phyloP scores from a whole-genome alignment of 2,797 vertebrate genomes.

The Pelodytes ibericus region DNA sequence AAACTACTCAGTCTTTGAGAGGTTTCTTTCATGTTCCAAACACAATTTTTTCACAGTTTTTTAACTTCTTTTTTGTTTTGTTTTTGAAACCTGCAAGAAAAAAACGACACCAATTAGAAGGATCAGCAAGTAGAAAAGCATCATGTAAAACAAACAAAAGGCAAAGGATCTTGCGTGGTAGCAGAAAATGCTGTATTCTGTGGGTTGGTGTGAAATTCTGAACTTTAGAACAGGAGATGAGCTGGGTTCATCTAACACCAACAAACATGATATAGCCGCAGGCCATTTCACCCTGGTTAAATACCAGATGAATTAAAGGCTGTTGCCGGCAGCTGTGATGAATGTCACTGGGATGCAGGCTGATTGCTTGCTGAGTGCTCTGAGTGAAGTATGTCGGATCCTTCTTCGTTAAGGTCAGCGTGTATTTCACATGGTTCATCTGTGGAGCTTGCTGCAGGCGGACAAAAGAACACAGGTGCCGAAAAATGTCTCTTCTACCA shows the following conservation, averaged over 20 bases:
- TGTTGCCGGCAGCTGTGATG: constrained; percentile 71
- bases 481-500: constrained; percentile 67
- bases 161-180: constrained; percentile 59
- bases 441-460: constrained; percentile 70
- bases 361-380: constrained; percentile 69
- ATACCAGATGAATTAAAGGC: constrained; percentile 79
- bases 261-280: constrained; percentile 71
- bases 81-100: constrained; percentile 18
- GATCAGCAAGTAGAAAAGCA: constrained; percentile 53
- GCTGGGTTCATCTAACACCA: constrained; percentile 73
- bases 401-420: constrained; percentile 71
- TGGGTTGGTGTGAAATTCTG: constrained; percentile 71
- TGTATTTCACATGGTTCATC: constrained; percentile 74
- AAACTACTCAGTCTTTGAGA: no score
- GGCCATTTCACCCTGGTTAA: constrained; percentile 73
- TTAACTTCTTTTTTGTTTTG: background rate
- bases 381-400: constrained; percentile 73
- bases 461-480: constrained; percentile 65
- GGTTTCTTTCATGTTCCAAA: background rate
- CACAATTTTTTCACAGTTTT: background rate
- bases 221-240: constrained; percentile 68
- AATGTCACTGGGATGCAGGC: constrained; percentile 74
- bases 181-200: constrained; percentile 61
- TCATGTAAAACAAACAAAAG: constrained; percentile 64
- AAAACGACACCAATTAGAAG: constrained; percentile 42